phyloP scores from a whole-genome alignment of 1,140 invertebrate genomes.

The Kradibia gibbosae region DNA sequence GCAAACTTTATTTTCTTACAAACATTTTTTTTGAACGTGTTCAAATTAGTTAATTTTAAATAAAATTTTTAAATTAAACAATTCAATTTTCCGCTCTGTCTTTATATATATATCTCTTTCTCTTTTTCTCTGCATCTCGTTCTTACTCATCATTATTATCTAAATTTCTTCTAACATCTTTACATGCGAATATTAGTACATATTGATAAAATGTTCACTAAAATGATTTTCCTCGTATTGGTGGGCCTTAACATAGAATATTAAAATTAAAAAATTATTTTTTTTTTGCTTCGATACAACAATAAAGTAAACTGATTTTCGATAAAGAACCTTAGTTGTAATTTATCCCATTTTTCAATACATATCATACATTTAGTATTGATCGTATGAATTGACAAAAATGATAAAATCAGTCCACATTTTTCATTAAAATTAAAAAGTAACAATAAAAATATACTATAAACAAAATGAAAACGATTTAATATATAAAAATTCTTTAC shows the following conservation, averaged over 20 bases:
- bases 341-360: not conserved
- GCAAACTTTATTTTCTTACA: slow-evolving; percentile 8
- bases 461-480: not conserved
- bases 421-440: not conserved
- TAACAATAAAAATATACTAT: not conserved
- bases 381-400: not conserved
- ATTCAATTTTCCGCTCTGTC: not conserved
- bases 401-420: not conserved
- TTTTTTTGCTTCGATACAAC: not conserved
- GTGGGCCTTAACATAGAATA: not conserved
- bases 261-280: not conserved
- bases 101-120: not conserved
- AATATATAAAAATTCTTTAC: not conserved
- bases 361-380: not conserved
- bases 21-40: not conserved
- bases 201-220: not conserved
- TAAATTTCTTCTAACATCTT: too few species aligned
- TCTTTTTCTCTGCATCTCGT: not conserved
- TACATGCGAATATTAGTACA: too few species aligned
- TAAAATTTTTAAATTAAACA: not conserved
- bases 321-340: not conserved
- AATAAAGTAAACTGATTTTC: not conserved
- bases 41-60: not conserved
- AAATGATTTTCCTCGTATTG: not conserved
- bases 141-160: not conserved